phyloP scores from a whole-genome alignment of 2,888 invertebrate genomes.

The Eulithis prunata region DNA sequence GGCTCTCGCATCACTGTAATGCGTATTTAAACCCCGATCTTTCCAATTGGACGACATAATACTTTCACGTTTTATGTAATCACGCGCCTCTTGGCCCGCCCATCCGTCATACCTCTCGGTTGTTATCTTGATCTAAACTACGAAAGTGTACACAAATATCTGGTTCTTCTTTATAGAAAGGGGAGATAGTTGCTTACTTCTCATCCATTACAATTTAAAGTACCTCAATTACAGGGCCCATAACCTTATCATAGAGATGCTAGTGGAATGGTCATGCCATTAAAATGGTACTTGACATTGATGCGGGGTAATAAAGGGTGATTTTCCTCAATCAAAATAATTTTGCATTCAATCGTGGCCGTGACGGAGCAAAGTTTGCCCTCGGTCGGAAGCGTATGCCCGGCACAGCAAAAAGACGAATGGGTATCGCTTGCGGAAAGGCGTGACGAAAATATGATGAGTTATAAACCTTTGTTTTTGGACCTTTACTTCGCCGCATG shows the following conservation, averaged over 20 bases:
- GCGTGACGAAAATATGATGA: slow-evolving; percentile 43
- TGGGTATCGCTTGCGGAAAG: slow-evolving; percentile 39
- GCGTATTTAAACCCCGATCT: slow-evolving; percentile 59
- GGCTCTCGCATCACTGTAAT: slow-evolving; percentile 46
- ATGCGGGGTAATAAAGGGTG: slow-evolving; percentile 48
- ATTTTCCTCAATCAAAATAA: slow-evolving; percentile 62
- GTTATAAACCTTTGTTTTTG: slow-evolving; percentile 34
- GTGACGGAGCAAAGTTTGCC: slow-evolving; percentile 46
- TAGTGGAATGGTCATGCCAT: slow-evolving; percentile 28
- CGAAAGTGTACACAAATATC: slow-evolving; percentile 66
- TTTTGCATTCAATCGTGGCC: slow-evolving; percentile 51
- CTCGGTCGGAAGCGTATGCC: slow-evolving; percentile 48
- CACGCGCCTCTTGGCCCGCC: slow-evolving; percentile 67
- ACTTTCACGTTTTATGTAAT: slow-evolving; percentile 77
- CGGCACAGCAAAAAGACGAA: slow-evolving; percentile 43
- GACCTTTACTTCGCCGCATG: slow-evolving; percentile 23
- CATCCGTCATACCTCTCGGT: slow-evolving; percentile 68
- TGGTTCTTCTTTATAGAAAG: slow-evolving; percentile 59
- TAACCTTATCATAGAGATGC: slow-evolving; percentile 30
- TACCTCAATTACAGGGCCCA: slow-evolving; percentile 38
- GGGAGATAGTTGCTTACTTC: slow-evolving; percentile 48
- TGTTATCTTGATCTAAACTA: slow-evolving; percentile 72
- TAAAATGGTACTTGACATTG: slow-evolving; percentile 47
- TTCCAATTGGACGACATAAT: slow-evolving; percentile 69
- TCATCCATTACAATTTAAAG: slow-evolving; percentile 35